Evolutionary conservation across 1,140 invertebrate species (phyloP).

Genomic region (Plutomurus gul): DNA sequence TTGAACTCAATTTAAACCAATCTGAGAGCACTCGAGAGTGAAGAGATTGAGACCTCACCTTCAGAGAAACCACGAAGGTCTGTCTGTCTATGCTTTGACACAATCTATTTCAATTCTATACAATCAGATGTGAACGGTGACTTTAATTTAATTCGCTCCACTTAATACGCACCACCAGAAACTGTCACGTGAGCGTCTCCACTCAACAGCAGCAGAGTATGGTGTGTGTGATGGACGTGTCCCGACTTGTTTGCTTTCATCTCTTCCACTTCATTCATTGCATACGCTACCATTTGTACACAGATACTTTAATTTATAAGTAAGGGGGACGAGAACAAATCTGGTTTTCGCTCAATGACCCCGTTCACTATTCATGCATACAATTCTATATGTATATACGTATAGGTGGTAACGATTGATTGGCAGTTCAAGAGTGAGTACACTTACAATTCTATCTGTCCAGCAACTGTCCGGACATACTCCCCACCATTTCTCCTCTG

Average conservation of each 20-base stretch:
- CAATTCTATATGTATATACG: too few species aligned
- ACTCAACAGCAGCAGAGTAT: not conserved
- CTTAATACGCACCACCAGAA: not conserved
- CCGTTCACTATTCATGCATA: not conserved
- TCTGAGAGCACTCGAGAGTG: too few species aligned
- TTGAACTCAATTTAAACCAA: too few species aligned
- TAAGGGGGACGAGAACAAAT: not conserved
- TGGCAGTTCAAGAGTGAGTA: too few species aligned
- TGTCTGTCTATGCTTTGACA: not conserved
- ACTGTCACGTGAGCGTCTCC: not conserved
- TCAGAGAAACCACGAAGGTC: conserved; percentile 13
- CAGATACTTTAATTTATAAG: too few species aligned
- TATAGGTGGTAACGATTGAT: too few species aligned
- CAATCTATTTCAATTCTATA: not conserved
- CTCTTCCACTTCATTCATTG: conserved; percentile 6
- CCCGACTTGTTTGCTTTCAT: not conserved
- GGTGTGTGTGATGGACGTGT: not conserved
- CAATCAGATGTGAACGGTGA: not conserved
- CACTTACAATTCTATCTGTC: too few species aligned
- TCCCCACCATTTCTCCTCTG: too few species aligned
- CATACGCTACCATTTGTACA: not conserved
- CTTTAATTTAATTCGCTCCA: conserved; percentile 14
- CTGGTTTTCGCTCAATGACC: conserved; percentile 24
- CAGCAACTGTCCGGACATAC: too few species aligned
- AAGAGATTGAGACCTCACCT: too few species aligned